Evolutionary conservation across 2,888 invertebrate genomes (phyloP), one percentile per base, ranked within the genome.

Genomic region (Heterodera filipjevi): DNA sequence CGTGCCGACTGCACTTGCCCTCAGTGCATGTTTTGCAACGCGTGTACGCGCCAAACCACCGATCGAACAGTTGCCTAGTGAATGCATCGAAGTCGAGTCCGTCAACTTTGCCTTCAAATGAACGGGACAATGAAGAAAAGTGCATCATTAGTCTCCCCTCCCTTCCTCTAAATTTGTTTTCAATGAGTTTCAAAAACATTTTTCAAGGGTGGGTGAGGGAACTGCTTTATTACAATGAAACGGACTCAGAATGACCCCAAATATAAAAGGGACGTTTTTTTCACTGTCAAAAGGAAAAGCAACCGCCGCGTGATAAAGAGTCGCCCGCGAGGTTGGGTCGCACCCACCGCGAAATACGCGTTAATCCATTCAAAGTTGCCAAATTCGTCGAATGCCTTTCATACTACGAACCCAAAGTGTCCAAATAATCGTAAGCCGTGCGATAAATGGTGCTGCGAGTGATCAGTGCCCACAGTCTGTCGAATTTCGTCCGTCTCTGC

Each of bases 41-140:
- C 12, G 85, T 82, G 82, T 88, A 88, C 12, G 84, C 85, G 79
- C 87, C 88, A 79, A 85, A 87, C 88, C 88, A 88, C 46, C 86
- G 80, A 59, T 82, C 83, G 83, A 84, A 87, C 39, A 88, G 80
- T 46, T 82, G 79, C 39, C 79, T 80, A 77, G 84, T 80, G 81
- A 88, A 86, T 44, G 80, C 81, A 14, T 78, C 82, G 44, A 83
- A 68, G 27, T 82, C 79, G n/a, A 59, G 59, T 32, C 70, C 71
- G 33, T 82, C 81, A 35, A 83, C 83, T 22, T 82, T 81, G 79
- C 80, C 85, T 84, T 46, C n/a, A 84, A 77, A 10, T 14, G 22
- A 5, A 44, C 5, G 22, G 39, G 39, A 10, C 39, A 12, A 39
- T 6, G 12, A 39, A 39, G 39, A 39, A 39, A 39, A 39, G n/a